phyloP scores from a whole-genome alignment of 2,888 invertebrate species.

The Sminthurinus aureus region DNA sequence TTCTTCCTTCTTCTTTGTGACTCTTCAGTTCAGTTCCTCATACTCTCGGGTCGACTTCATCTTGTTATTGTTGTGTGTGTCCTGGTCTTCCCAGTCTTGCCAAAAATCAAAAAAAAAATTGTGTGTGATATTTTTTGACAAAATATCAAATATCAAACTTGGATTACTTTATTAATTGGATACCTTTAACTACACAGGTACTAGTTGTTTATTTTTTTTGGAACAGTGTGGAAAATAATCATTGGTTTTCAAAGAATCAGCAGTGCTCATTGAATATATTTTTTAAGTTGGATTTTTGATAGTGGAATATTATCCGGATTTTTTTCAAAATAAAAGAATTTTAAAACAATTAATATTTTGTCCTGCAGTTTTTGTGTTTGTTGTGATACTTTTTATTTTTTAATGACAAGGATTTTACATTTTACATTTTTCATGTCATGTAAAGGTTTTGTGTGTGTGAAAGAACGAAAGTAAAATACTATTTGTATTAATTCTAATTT shows the following conservation, averaged over 20 bases:
- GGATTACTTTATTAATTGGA: background rate
- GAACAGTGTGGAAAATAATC: background rate
- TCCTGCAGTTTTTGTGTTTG: background rate
- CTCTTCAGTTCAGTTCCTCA: constrained; percentile 30
- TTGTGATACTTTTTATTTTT: background rate
- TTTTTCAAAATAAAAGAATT: too few species aligned
- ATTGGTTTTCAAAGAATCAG: background rate
- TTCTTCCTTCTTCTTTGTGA: constrained; percentile 19
- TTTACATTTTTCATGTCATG: background rate
- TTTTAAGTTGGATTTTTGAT: background rate
- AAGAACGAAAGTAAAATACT: background rate
- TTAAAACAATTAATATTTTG: too few species aligned
- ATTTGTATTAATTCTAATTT: background rate
- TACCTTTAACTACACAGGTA: background rate
- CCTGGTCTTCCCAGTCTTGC: constrained; percentile 6
- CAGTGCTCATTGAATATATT: background rate
- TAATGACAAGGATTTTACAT: background rate
- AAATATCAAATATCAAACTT: background rate
- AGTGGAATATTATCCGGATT: background rate
- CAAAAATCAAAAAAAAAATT: background rate
- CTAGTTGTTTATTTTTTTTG: background rate
- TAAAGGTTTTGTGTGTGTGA: background rate
- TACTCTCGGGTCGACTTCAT: constrained; percentile 35
- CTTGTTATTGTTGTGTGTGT: constrained; percentile 26
- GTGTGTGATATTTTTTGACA: constrained; percentile 2